These are phyloP conservation scores for Pheosia gnoma DNA, from an alignment of 2,888 invertebrate genomes.

Conservation along the genomic window DNA sequence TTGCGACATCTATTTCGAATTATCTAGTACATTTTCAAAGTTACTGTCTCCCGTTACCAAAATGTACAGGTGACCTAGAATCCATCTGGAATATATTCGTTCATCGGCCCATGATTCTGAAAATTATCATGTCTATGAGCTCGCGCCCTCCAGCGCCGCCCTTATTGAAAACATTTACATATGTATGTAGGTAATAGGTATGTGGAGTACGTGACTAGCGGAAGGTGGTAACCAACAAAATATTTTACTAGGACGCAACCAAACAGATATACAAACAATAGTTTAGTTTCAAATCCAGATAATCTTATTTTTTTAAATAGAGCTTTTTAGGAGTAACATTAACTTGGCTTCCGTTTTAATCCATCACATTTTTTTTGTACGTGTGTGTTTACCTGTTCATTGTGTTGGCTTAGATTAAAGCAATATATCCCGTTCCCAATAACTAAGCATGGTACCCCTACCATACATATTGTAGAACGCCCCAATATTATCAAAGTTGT, in stretches of 20 bases:
- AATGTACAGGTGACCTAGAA: conserved; percentile 25
- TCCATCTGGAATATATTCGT: conserved; percentile 21
- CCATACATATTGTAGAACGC: conserved; percentile 59
- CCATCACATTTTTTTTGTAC: too few relatives aligned
- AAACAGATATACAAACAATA: not conserved
- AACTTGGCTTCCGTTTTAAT: too few relatives aligned
- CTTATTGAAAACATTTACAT: conserved; percentile 80
- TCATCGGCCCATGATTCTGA: conserved; percentile 38
- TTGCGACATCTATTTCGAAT: not conserved
- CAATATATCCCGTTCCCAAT: not conserved
- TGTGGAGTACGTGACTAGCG: conserved; percentile 30
- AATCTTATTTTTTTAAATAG: too few relatives aligned
- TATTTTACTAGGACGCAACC: not conserved
- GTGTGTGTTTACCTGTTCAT: not conserved
- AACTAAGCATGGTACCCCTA: conserved; percentile 27
- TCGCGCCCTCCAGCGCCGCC: conserved; percentile 40
- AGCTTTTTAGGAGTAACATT: too few relatives aligned
- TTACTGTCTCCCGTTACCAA: not conserved
- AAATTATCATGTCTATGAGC: conserved; percentile 53
- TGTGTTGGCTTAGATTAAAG: not conserved
- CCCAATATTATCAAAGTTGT: conserved; percentile 61
- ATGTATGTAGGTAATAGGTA: conserved; percentile 66
- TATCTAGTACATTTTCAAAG: not conserved
- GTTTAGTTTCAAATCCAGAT: too few relatives aligned
- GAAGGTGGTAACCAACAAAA: not conserved